These are phyloP conservation scores for Philopotamus ludificatus DNA, from an alignment of 1,140 invertebrate genomes.

Conservation along the genomic window DNA sequence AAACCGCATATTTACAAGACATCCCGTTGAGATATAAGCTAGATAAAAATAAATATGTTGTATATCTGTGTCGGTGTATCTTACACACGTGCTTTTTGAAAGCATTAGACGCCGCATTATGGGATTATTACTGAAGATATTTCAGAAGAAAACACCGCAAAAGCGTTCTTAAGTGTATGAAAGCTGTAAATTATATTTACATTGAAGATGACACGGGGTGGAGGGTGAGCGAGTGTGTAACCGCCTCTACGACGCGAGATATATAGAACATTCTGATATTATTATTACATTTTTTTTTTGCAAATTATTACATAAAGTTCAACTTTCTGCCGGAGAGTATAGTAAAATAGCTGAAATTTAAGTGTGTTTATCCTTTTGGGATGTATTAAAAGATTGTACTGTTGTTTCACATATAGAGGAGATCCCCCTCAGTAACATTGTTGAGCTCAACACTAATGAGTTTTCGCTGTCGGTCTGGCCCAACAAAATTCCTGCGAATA, in stretches of 20 bases:
- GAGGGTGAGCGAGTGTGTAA: neutral
- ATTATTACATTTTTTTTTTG: too few relatives aligned
- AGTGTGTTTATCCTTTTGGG: slow-evolving; percentile 7
- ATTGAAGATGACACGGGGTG: slow-evolving; percentile 12
- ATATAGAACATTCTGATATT: too few relatives aligned
- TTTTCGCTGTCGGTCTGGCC: slow-evolving; percentile 41
- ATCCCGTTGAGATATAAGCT: too few relatives aligned
- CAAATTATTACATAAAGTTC: too few relatives aligned
- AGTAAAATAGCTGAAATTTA: slow-evolving; percentile 5
- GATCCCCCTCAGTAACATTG: slow-evolving; percentile 33
- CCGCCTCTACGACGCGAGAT: too few relatives aligned
- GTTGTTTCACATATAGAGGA: neutral
- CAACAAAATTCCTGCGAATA: slow-evolving; percentile 39
- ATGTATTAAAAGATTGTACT: slow-evolving; percentile 10
- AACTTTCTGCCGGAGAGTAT: too few relatives aligned
- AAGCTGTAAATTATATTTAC: slow-evolving; percentile 35
- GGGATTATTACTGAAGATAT: slow-evolving; percentile 34
- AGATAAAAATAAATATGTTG: too few relatives aligned
- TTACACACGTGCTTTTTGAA: slow-evolving; percentile 27
- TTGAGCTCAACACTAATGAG: slow-evolving; percentile 39
- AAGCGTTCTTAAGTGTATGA: slow-evolving; percentile 35
- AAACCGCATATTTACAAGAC: too few relatives aligned
- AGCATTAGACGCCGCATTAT: slow-evolving; percentile 27
- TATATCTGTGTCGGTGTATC: slow-evolving; percentile 1
- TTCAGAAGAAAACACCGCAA: slow-evolving; percentile 21